phyloP scores from a whole-genome alignment of 2,113 vertebrate genomes.

The Archocentrus centrarchus region DNA sequence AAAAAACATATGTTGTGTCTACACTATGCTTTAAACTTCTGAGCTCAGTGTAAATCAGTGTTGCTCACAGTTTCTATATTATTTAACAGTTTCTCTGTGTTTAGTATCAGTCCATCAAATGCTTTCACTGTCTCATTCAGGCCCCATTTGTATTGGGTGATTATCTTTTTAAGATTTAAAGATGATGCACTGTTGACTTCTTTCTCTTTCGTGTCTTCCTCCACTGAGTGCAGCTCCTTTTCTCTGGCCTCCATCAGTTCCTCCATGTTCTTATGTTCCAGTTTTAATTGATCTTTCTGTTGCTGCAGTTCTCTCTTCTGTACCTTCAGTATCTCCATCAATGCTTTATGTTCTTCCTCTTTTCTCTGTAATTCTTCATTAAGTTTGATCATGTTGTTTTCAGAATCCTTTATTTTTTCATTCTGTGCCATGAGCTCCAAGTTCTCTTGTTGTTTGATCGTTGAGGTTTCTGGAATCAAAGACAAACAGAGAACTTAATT shows the following conservation, averaged over 20 bases:
- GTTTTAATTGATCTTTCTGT: neutral
- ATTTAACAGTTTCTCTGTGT: neutral
- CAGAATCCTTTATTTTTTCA: neutral
- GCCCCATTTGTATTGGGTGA: fast-evolving
- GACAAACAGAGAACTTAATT: neutral
- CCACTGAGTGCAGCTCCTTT: fast-evolving
- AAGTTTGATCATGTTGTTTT: neutral
- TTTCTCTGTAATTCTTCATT: neutral
- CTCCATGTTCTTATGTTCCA: neutral
- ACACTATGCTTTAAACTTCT: neutral
- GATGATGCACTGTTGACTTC: neutral
- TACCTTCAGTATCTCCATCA: fast-evolving
- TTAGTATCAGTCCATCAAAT: fast-evolving
- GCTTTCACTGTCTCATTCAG: fast-evolving
- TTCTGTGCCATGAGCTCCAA: neutral
- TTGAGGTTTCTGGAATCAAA: neutral
- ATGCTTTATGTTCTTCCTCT: fast-evolving
- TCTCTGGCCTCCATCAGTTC: fast-evolving
- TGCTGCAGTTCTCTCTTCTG: fast-evolving
- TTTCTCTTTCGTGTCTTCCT: neutral
- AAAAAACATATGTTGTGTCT: fast-evolving
- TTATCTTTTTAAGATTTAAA: neutral
- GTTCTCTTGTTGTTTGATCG: neutral
- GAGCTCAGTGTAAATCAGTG: neutral
- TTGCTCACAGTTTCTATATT: fast-evolving